phyloP scores from a whole-genome alignment of 2,113 vertebrate species.

The Addax nasomaculatus region DNA sequence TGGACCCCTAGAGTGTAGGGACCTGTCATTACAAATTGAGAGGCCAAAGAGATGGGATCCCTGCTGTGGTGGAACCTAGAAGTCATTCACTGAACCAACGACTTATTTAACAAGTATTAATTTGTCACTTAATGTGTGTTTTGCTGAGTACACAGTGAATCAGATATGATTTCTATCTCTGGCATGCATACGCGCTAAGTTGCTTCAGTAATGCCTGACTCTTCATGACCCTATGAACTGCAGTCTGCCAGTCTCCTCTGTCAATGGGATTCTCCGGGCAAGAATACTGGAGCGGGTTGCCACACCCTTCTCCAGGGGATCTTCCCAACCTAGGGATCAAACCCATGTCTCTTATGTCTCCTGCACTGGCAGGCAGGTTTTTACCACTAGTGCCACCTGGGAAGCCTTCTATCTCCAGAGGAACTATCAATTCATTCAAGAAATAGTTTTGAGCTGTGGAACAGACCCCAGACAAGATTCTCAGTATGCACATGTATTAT shows the following conservation, averaged over 20 bases:
- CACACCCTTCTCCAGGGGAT: background rate
- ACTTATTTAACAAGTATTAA: background rate
- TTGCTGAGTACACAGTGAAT: background rate
- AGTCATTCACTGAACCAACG: background rate
- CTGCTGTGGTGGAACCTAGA: background rate
- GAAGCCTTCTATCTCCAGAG: background rate
- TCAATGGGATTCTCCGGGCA: background rate
- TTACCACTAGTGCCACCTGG: background rate
- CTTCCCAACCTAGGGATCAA: background rate
- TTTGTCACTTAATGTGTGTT: background rate
- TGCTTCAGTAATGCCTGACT: background rate
- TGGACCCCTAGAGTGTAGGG: background rate
- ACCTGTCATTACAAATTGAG: background rate
- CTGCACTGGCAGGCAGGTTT: background rate
- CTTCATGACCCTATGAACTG: background rate
- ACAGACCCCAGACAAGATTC: background rate
- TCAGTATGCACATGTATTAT: background rate
- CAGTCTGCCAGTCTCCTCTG: background rate
- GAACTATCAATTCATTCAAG: background rate
- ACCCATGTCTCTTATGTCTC: background rate
- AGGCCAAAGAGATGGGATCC: background rate
- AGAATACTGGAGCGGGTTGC: background rate
- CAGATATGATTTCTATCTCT: background rate
- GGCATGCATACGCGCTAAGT: background rate
- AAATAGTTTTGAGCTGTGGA: background rate